These are phyloP conservation scores for Tiaroga cobitis DNA, from an alignment of 2,797 vertebrate genomes.

Conservation along the genomic window DNA sequence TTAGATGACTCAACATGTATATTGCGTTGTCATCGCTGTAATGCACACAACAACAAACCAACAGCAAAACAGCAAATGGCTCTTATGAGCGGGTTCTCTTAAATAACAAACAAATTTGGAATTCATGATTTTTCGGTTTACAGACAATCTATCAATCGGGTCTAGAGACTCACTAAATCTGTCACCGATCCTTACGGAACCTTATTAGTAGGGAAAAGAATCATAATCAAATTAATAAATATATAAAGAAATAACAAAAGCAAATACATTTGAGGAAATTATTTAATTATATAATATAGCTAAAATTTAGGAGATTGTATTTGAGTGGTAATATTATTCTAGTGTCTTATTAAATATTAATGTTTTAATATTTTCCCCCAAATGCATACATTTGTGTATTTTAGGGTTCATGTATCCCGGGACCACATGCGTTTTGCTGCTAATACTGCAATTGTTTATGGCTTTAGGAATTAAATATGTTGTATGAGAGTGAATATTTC, in stretches of 20 bases:
- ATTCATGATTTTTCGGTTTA: not conserved
- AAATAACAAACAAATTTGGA: not conserved
- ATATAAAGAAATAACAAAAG: not conserved
- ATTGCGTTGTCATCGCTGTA: not conserved
- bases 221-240: not conserved
- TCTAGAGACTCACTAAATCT: conserved; percentile 1
- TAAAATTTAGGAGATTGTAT: conserved; percentile 58
- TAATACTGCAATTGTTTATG: conserved; percentile 76
- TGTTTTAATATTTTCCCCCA: conserved; percentile 36
- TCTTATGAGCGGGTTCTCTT: not conserved
- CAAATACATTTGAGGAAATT: not conserved
- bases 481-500: conserved; percentile 72
- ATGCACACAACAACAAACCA: conserved; percentile 6
- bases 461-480: conserved; percentile 50
- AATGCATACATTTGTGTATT: conserved; percentile 60
- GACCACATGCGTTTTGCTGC: conserved; percentile 83
- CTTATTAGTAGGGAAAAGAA: not conserved
- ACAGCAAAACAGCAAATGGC: conserved; percentile 8
- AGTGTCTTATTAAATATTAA: not conserved
- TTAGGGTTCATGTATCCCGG: conserved; percentile 63
- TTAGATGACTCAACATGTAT: not conserved
- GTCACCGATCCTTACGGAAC: not conserved
- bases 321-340: not conserved
- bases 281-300: not conserved
- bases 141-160: not conserved